Percentiles rank a stretch among this genome's conserved stretches.
These are phyloP conservation scores for Ptyas mucosa DNA, from an alignment of 2,113 vertebrate genomes.

Conservation along the genomic window DNA sequence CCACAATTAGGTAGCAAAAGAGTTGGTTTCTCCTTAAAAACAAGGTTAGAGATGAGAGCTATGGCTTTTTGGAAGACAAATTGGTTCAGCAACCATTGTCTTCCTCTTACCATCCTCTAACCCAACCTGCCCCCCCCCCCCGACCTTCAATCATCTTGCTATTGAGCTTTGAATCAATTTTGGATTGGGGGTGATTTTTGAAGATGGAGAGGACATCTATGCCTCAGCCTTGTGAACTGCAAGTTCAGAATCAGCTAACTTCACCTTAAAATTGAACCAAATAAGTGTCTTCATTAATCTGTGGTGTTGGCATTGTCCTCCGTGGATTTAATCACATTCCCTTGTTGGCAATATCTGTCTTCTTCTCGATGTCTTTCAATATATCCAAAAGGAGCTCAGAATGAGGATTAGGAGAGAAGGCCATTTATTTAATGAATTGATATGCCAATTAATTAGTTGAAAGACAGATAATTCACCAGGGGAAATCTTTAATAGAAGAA, in stretches of 20 bases:
- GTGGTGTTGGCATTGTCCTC: not conserved
- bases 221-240: not conserved
- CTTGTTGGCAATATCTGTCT: not conserved
- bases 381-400: not conserved
- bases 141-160: not conserved
- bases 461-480: not conserved
- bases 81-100: too few species aligned
- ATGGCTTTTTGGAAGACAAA: too few species aligned
- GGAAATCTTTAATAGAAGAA: not conserved
- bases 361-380: not conserved
- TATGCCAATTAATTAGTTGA: not conserved
- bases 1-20: not conserved
- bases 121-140: too few species aligned
- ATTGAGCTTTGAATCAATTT: not conserved
- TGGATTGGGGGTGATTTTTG: not conserved
- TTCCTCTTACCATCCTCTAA: not conserved
- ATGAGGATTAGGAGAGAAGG: not conserved
- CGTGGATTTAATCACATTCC: not conserved
- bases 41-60: not conserved
- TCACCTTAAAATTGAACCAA: not conserved
- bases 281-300: not conserved
- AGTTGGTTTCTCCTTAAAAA: not conserved
- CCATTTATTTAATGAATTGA: not conserved
- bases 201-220: not conserved
- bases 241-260: not conserved